Evolutionary conservation across 2,888 invertebrate species (phyloP).

Genomic region (Griposia aprilina): DNA sequence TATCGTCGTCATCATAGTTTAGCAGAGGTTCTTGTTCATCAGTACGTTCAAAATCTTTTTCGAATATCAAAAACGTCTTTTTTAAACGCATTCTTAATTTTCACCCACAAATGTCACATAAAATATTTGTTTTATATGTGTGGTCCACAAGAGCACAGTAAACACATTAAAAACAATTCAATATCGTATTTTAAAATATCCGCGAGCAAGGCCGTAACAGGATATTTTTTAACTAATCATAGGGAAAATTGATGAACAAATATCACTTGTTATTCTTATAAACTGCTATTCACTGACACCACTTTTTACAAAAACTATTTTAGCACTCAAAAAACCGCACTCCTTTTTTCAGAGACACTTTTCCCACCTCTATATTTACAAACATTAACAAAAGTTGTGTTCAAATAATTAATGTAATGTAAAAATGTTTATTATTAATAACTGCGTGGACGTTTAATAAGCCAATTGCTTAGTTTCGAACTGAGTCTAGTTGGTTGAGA

Average conservation of each 20-base stretch:
- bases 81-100: constrained; percentile 80
- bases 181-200: not conserved
- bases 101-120: not conserved
- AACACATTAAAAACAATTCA: not conserved
- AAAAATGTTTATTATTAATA: constrained; percentile 13
- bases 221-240: not conserved
- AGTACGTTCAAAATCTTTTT: constrained; percentile 72
- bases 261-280: not conserved
- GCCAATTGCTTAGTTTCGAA: constrained; percentile 59
- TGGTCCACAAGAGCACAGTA: not conserved
- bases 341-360: not conserved
- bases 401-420: not conserved
- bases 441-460: constrained; percentile 53
- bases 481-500: constrained; percentile 63
- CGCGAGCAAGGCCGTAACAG: not conserved
- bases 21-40: constrained; percentile 79
- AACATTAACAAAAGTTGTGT: not conserved
- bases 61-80: constrained; percentile 81
- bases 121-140: not conserved
- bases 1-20: constrained; percentile 67
- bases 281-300: not conserved
- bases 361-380: not conserved
- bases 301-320: not conserved
- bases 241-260: not conserved
- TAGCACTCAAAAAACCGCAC: not conserved